These are phyloP conservation scores for Epinotia nisella DNA, from an alignment of 2,888 invertebrate species.

Conservation along the genomic window DNA sequence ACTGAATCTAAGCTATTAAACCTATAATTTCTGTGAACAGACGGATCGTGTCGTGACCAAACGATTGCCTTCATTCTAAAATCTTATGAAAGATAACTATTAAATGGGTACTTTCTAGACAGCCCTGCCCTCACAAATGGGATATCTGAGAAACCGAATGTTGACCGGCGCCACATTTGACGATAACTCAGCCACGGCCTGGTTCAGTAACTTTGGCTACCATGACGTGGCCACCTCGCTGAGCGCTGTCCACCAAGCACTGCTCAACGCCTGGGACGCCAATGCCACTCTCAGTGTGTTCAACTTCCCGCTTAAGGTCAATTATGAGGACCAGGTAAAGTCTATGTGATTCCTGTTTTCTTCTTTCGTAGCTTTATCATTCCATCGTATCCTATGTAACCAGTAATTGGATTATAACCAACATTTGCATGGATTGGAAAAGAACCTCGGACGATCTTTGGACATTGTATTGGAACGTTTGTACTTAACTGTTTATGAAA, in stretches of 20 bases:
- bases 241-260: slow-evolving; percentile 86
- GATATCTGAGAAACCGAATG: slow-evolving; percentile 78
- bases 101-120: slow-evolving; percentile 54
- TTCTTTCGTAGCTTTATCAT: background rate
- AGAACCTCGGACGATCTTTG: background rate
- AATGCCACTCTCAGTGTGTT: slow-evolving; percentile 77
- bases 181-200: slow-evolving; percentile 81
- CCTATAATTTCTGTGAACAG: background rate
- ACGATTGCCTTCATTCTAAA: too few relatives aligned
- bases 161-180: slow-evolving; percentile 85
- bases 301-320: slow-evolving; percentile 89
- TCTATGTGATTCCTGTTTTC: background rate
- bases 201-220: slow-evolving; percentile 92
- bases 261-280: slow-evolving; percentile 77
- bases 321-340: slow-evolving; percentile 72
- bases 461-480: too few relatives aligned
- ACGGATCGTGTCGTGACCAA: too few relatives aligned
- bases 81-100: background rate
- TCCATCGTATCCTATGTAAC: too few relatives aligned
- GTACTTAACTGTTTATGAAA: too few relatives aligned
- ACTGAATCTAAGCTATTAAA: background rate
- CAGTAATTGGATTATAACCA: too few relatives aligned
- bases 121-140: slow-evolving; percentile 60
- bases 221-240: slow-evolving; percentile 89
- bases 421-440: background rate